Evolutionary conservation across 2,797 vertebrate genomes (phyloP), one percentile per base, ranked within the genome.

Genomic region (Astyanax mexicanus): DNA sequence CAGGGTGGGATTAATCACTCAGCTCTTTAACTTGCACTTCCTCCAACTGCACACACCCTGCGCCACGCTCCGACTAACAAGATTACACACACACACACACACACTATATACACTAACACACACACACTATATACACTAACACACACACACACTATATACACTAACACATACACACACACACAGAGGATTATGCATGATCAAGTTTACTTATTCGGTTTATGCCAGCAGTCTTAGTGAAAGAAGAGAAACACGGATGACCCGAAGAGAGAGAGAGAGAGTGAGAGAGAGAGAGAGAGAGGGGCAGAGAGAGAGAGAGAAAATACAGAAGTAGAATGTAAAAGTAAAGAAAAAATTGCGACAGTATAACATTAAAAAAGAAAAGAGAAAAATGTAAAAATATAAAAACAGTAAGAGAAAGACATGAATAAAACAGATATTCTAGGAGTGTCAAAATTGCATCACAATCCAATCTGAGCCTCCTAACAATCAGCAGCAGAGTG

Each of bases 41-140:
- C 40, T 69, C 54, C 17, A 47, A 64, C 64, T 66, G 61, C 58
- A 64, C 38, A 64, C 19, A 66, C 51, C 40, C 76, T 64, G 19
- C 54, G 47, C 45, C 49, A 69, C 32, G 69, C 65, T 54, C 65
- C 69, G 38, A 64, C 37, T 64, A 69, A 69, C 69, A 75, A 40
- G 66, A 74, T 69, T 62, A 79, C 55, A 68, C 13, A 58, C 25
- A 15, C 25, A 68, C 38, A 67, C 37, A 66, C 13, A 47, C 15
- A 32, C 13, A 45, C 21, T 25, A 54, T 35, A 75, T 44, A 19
- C 32, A 35, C 27, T 70, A 27, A 1, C 17, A 38, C 11, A 35
- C 49, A 19, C 21, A 74, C 40, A 42, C 21, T 62, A 79, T 55
- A 68, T 13, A 58, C 25, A 15, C 25, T 68, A 29, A 72, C 9